Evolutionary conservation across 1,140 invertebrate species (phyloP), one percentile per base, ranked within the genome.

Genomic region (Pseudomyrmex concolor): DNA sequence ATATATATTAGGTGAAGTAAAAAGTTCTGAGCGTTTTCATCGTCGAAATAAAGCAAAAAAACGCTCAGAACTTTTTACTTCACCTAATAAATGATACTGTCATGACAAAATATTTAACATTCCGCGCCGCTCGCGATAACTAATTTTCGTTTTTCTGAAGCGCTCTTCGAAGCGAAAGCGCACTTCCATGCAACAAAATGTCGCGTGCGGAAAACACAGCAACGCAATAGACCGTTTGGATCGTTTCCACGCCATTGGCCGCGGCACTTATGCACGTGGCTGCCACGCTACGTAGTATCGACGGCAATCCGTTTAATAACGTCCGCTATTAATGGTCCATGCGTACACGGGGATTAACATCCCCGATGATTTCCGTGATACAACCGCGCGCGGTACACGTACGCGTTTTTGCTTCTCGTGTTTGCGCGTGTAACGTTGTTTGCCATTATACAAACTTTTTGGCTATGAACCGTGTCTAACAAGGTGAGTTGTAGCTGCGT

Each of bases 291-390:
- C 83, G 45, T 72, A 83, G 71, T 71, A 87, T 87, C 86, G 86
- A 87, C 74, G 86, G 71, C 86, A 83, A 88, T 87, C 86, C 74
- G 84, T 88, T 88, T 88, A 88, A 88, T 83, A 82, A 83, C 82
- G 54, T 66, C 83, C 86, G 74, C 85, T 81, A 87, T 88, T 88
- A 88, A 88, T 87, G 86, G 86, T 25, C 83, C 86, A 57, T 76
- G 83, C 86, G 86, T 82, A 87, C 86, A 87, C 59, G 86, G 86
- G 86, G 86, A 88, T 87, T 87, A 88, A 86, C 86, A 72, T 84
- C 51, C 68, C 68, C 64, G 70, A 80, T 34, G 45, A 74, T 76
- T 62, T 60, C 57, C 77, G 51, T 5, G n/a, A 34, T 51, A 60
- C 60, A 48, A 66, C 48, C 51, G 0, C 34, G 34, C 34, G 34